Evolutionary conservation across 2,888 invertebrate genomes (phyloP).

Genomic region (Dastarcus helophoroides): DNA sequence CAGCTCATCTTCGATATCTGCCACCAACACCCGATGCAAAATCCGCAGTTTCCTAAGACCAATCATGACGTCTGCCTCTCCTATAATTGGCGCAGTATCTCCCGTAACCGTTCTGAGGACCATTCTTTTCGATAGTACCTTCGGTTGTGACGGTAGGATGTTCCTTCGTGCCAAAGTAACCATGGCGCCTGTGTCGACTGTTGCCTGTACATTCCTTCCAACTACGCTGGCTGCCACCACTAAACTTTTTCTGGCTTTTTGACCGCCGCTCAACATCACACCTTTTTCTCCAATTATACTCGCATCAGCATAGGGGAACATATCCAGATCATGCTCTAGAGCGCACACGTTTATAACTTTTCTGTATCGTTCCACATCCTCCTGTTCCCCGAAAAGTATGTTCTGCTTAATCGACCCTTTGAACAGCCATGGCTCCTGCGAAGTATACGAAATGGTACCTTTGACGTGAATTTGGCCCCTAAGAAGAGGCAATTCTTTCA

Average conservation of each 20-base stretch:
- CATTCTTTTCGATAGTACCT: too few relatives aligned
- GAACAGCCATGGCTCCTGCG: conserved; percentile 75
- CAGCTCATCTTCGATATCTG: too few relatives aligned
- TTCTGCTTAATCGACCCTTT: conserved; percentile 75
- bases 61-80: too few relatives aligned
- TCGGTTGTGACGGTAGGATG: too few relatives aligned
- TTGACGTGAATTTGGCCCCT: conserved; percentile 52
- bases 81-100: too few relatives aligned
- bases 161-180: too few relatives aligned
- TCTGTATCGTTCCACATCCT: conserved; percentile 51
- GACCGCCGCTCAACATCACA: conserved; percentile 61
- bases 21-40: too few relatives aligned
- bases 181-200: too few relatives aligned
- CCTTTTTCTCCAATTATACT: conserved; percentile 69
- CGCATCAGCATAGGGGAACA: conserved; percentile 64
- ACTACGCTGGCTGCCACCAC: too few relatives aligned
- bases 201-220: too few relatives aligned
- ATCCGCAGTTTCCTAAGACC: too few relatives aligned
- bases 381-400: conserved; percentile 70
- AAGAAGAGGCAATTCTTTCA: conserved; percentile 58
- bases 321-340: conserved; percentile 54
- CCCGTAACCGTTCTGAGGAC: too few relatives aligned
- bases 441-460: conserved; percentile 61
- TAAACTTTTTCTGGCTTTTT: conserved; percentile 73
- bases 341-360: conserved; percentile 55